Evolutionary conservation across 1,140 invertebrate genomes (phyloP).

Genomic region (Drosophila prosaltans): DNA sequence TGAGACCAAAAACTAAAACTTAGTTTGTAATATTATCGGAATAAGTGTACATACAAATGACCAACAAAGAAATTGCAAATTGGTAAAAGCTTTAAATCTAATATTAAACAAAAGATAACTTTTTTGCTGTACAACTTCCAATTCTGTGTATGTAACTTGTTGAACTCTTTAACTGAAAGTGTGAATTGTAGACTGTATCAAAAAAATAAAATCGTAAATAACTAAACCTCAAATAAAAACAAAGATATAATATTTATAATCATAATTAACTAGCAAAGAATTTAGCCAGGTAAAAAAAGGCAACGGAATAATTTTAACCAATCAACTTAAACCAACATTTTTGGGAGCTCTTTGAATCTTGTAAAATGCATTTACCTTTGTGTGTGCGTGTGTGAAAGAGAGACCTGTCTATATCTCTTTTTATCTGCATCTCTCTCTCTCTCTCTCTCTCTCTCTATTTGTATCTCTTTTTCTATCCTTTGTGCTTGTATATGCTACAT

Average conservation of each 20-base stretch:
- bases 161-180: conserved; percentile 60
- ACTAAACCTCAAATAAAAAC: too few species aligned
- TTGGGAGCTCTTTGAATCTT: conserved; percentile 41
- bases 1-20: conserved; percentile 4
- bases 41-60: conserved; percentile 35
- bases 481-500: neutral
- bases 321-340: conserved; percentile 21
- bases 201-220: conserved; percentile 1
- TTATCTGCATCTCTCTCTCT: conserved; percentile 19
- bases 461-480: neutral
- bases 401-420: neutral
- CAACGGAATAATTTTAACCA: conserved; percentile 8
- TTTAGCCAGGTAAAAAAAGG: conserved; percentile 52
- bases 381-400: neutral
- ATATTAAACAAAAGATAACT: conserved; percentile 34
- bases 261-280: conserved; percentile 20
- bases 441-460: conserved; percentile 10
- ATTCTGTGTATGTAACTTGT: conserved; percentile 17
- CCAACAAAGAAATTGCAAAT: conserved; percentile 63
- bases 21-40: neutral
- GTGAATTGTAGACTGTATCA: conserved; percentile 74
- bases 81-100: conserved; percentile 78
- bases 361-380: neutral
- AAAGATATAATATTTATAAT: conserved; percentile 7
- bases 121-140: conserved; percentile 50